Percentiles rank a stretch among this genome's conserved stretches.
Evolutionary conservation across 2,113 vertebrate genomes (phyloP).

Genomic region (Progne subis): DNA sequence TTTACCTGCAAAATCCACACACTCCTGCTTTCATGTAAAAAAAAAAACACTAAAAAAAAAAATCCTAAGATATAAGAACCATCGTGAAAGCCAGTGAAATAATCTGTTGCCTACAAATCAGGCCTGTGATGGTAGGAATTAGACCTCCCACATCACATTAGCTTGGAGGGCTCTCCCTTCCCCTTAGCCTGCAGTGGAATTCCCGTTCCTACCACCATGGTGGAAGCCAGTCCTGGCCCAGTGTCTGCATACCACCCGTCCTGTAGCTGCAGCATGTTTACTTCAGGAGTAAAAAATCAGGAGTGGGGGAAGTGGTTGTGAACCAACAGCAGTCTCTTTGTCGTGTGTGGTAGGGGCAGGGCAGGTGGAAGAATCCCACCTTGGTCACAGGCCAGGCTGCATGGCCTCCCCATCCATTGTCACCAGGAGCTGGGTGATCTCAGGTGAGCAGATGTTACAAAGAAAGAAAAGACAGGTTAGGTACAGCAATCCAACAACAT

Average conservation of each 20-base stretch:
- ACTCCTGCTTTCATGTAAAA: constrained; percentile 51
- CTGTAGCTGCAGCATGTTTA: not conserved
- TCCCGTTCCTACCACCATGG: not conserved
- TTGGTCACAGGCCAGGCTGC: not conserved
- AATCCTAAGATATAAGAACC: constrained; percentile 3
- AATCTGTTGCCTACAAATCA: constrained; percentile 62
- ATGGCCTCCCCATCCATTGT: not conserved
- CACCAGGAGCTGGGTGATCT: not conserved
- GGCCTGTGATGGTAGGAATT: constrained; percentile 46
- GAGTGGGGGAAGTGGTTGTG: not conserved
- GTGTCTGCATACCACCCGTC: constrained; percentile 39
- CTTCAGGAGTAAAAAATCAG: constrained; percentile 1
- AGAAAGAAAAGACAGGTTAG: not conserved
- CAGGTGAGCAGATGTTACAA: not conserved
- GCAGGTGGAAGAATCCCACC: not conserved
- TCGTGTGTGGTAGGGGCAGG: constrained; percentile 10
- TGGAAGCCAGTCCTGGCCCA: constrained; percentile 13
- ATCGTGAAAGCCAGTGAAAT: constrained; percentile 30
- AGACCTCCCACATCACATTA: constrained; percentile 68
- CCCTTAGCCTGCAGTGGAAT: constrained; percentile 61
- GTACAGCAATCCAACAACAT: fast-evolving
- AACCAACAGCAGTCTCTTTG: not conserved
- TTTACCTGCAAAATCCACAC: constrained; percentile 57
- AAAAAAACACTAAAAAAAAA: not conserved
- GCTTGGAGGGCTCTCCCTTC: constrained; percentile 59